Conservation (phyloP, 2,797 vertebrate species). For the Eulemur mongoz region DNA sequence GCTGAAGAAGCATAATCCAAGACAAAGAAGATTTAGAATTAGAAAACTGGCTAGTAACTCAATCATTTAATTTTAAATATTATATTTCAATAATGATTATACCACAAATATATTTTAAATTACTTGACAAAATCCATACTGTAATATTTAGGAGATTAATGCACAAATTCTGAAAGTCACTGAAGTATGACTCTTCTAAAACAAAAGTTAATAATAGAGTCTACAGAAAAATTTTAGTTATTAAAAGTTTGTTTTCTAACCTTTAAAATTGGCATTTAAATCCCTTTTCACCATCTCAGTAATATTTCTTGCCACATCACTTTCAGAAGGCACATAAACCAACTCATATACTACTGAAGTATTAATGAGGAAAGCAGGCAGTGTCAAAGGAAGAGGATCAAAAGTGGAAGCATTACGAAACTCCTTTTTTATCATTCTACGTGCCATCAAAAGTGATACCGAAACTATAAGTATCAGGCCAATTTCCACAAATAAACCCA, state of each 20-base stretch:
- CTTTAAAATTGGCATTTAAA: neutral
- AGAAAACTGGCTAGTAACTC: neutral
- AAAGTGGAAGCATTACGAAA: fast-evolving
- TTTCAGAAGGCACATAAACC: slow-evolving; percentile 56
- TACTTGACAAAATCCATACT: neutral
- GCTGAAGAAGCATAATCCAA: neutral
- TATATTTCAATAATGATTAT: neutral
- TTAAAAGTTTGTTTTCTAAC: slow-evolving; percentile 16
- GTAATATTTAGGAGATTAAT: neutral
- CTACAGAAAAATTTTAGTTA: neutral
- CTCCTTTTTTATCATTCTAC: fast-evolving
- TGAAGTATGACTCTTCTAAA: neutral
- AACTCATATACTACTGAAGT: neutral
- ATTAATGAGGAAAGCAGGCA: neutral
- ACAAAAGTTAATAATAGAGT: neutral
- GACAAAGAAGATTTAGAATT: neutral
- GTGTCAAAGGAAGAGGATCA: neutral
- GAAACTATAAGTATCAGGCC: neutral
- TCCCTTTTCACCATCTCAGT: slow-evolving; percentile 27
- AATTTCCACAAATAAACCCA: neutral
- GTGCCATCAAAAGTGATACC: neutral
- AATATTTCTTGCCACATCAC: slow-evolving; percentile 19
- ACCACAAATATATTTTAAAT: neutral
- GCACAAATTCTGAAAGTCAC: neutral
- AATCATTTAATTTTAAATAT: neutral